Base-by-base conservation (phyloP, 2,888 invertebrate species). In the Coenonympha glycerion region DNA sequence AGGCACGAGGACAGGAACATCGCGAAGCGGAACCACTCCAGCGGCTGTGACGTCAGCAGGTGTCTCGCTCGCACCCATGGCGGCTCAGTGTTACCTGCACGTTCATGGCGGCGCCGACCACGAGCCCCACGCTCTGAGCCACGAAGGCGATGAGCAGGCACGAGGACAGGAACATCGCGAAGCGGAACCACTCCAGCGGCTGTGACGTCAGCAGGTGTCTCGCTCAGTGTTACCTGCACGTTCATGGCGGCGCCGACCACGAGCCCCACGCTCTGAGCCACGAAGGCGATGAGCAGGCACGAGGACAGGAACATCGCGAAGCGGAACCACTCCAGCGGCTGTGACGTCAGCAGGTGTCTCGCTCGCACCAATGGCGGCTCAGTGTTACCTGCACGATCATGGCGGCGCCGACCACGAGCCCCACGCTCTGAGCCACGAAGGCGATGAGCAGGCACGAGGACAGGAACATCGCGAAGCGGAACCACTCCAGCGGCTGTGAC, bases 211-310 rank as follows among this genome's bases (percentile, higher is more conserved):
- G 92, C 83, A 95, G 93, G 80, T 98, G n/a, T n/a, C n/a, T n/a
- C n/a, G n/a, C n/a, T 30, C 18, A 9, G 5, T 16, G 53, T 31
- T 40, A 92, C 92, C 90, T 92, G 94, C 8, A 96, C 95, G 66
- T 95, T 95, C 92, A 97, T 97, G 4, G 96, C 97, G 33, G 98
- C 98, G 5, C 98, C 98, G 4, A 98, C 97, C 0, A 98, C 94
- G 2, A 98, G 89, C 2, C 98, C 98, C 5, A 98, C 94, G 63
- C 97, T 96, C 85, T 98, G 98, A 21, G 97, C 97, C 46, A 98
- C 97, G 69, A 98, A 95, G 0, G 97, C 95, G 59, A 97, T 96
- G 68, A 97, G 89, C 39, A 96, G 90, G 66, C 96, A 95, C 9
- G 97, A 92, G 1, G 91, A 89, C 57, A 97, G 87, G 88, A 98